Evolutionary conservation across 2,888 invertebrate species (phyloP).

Genomic region (Sthenelais limicola): DNA sequence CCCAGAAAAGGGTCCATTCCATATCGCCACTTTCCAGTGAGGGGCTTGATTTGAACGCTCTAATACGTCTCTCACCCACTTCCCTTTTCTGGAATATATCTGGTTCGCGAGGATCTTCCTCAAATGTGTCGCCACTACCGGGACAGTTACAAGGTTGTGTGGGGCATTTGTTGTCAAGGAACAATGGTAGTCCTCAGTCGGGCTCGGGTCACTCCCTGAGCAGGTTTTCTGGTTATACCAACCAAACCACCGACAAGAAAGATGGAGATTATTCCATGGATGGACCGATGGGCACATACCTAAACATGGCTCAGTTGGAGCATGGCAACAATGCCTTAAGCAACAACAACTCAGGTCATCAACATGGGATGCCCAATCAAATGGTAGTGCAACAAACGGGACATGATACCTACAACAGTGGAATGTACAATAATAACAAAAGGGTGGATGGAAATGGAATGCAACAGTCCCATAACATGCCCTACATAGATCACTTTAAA

Average conservation of each 20-base stretch:
- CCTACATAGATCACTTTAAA: slow-evolving; percentile 36
- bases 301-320: slow-evolving; percentile 29
- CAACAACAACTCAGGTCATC: not conserved
- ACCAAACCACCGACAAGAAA: no score
- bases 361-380: slow-evolving; percentile 58
- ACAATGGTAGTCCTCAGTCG: slow-evolving; percentile 63
- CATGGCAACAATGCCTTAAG: slow-evolving; percentile 52
- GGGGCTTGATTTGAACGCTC: slow-evolving; percentile 69
- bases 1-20: slow-evolving; percentile 44
- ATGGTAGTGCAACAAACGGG: slow-evolving; percentile 58
- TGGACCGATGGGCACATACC: slow-evolving; percentile 8
- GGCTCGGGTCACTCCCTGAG: no score
- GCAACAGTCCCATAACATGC: not conserved
- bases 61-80: slow-evolving; percentile 73
- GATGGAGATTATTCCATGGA: slow-evolving; percentile 4
- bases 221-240: no score
- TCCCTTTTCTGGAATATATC: slow-evolving; percentile 66
- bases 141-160: slow-evolving; percentile 63
- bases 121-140: slow-evolving; percentile 62
- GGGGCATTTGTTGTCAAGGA: slow-evolving; percentile 69
- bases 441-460: not conserved
- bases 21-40: slow-evolving; percentile 65
- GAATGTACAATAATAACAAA: not conserved
- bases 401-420: not conserved
- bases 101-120: slow-evolving; percentile 62